Evolutionary conservation across 2,113 vertebrate species (phyloP).

Genomic region (Pimephales promelas): DNA sequence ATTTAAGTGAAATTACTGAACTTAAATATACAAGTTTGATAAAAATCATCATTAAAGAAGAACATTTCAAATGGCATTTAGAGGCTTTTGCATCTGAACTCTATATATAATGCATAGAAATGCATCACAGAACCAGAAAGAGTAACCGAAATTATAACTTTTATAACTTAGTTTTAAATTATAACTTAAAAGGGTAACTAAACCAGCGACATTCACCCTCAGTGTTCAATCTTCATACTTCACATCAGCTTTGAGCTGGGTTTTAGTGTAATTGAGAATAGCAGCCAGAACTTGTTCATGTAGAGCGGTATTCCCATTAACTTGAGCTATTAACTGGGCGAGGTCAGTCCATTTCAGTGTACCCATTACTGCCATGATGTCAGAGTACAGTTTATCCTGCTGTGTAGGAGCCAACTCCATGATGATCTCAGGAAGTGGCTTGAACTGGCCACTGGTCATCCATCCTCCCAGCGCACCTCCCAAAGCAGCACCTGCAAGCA

Average conservation of each 20-base stretch:
- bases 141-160: neutral
- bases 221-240: constrained; percentile 72
- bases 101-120: too few species aligned
- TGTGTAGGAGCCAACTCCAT: constrained; percentile 79
- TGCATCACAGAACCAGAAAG: neutral
- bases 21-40: too few species aligned
- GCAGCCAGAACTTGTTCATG: constrained; percentile 73
- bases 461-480: constrained; percentile 83
- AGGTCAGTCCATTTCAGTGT: constrained; percentile 80
- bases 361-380: constrained; percentile 64
- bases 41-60: too few species aligned
- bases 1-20: too few species aligned
- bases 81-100: too few species aligned
- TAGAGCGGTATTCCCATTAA: constrained; percentile 77
- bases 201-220: neutral
- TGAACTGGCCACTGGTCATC: constrained; percentile 81
- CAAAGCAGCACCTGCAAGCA: constrained; percentile 77
- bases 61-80: too few species aligned
- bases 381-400: constrained; percentile 73
- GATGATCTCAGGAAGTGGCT: constrained; percentile 84
- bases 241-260: constrained; percentile 78
- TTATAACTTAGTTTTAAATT: neutral
- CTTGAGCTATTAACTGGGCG: constrained; percentile 75
- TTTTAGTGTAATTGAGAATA: constrained; percentile 75
- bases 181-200: neutral